These are phyloP conservation scores for Liparis tanakae DNA, from an alignment of 2,797 vertebrate genomes.

Conservation along the genomic window DNA sequence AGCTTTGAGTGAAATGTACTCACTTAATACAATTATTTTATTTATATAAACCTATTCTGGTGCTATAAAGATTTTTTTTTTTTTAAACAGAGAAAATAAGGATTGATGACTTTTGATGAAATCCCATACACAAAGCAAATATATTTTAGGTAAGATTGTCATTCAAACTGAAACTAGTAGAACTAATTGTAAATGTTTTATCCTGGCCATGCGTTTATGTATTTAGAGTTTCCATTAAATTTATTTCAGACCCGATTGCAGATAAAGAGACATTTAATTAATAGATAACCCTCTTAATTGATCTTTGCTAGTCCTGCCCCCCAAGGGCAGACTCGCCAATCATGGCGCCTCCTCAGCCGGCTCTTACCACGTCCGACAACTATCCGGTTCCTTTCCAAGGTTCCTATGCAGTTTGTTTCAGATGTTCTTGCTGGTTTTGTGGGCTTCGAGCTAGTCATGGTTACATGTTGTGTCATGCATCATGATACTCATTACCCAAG, in stretches of 20 bases:
- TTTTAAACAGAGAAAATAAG: neutral
- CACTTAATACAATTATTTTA: neutral
- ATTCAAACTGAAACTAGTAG: neutral
- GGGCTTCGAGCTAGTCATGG: too few species aligned
- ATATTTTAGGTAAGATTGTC: neutral
- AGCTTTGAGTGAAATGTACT: neutral
- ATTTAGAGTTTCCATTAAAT: neutral
- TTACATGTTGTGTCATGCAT: too few species aligned
- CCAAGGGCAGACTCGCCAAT: neutral
- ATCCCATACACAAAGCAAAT: neutral
- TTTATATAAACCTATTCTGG: neutral
- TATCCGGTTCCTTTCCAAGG: too few species aligned
- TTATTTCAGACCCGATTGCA: constrained; percentile 14
- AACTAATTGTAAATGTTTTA: neutral
- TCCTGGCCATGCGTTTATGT: neutral
- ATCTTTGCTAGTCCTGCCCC: neutral
- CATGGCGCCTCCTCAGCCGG: neutral
- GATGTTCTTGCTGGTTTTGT: too few species aligned
- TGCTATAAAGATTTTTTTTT: neutral
- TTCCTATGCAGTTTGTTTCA: too few species aligned
- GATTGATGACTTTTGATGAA: neutral
- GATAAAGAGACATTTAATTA: neutral
- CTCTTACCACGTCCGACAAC: neutral
- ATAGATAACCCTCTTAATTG: constrained; percentile 25
- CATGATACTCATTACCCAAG: too few species aligned